These are phyloP conservation scores for Triops longicaudatus DNA, from an alignment of 1,140 invertebrate genomes.

Conservation along the genomic window DNA sequence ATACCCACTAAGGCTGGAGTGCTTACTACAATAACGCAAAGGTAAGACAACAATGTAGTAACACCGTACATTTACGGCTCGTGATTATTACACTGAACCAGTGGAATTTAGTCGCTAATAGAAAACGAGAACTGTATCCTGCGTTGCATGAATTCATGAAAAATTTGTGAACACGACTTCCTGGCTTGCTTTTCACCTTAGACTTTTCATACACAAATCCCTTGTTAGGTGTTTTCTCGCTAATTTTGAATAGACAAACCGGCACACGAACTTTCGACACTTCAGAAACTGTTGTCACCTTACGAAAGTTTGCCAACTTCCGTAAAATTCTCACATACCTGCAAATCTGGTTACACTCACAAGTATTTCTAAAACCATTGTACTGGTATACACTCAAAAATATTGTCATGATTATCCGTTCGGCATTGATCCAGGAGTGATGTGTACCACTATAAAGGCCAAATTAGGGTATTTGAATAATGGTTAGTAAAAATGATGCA, in stretches of 20 bases:
- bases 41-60: slow-evolving; percentile 27
- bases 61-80: background rate
- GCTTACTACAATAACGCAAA: slow-evolving; percentile 46
- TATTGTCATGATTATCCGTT: background rate
- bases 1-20: slow-evolving; percentile 53
- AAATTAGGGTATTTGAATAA: background rate
- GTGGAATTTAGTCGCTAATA: too few species aligned
- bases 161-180: too few species aligned
- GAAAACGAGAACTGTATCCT: too few species aligned
- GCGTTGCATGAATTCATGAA: background rate
- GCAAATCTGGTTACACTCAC: slow-evolving; percentile 22
- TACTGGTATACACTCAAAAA: background rate
- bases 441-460: background rate
- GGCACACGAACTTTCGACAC: background rate
- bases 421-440: background rate
- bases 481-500: background rate
- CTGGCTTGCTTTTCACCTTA: too few species aligned
- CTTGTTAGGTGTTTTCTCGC: background rate
- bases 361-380: slow-evolving; percentile 19
- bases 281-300: background rate
- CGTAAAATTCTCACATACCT: background rate
- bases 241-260: background rate
- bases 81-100: background rate
- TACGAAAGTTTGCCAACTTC: background rate
- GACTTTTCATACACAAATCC: background rate